A percentile compares a stretch with the other conserved stretches of the same genome.
Evolutionary conservation across 2,888 invertebrate species (phyloP).

Genomic region (Chrysomela aeneicollis): DNA sequence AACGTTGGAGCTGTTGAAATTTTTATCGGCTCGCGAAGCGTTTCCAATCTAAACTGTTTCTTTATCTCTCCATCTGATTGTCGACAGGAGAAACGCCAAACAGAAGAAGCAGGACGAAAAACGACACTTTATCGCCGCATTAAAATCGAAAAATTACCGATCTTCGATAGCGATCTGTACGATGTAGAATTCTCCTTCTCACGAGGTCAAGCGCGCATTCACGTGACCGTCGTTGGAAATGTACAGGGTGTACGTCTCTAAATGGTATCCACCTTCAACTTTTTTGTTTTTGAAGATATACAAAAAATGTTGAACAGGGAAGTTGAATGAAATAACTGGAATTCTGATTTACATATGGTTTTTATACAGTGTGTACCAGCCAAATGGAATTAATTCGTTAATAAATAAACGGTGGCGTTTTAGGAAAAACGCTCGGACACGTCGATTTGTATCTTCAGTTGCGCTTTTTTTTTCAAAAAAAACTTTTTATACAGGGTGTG

Average conservation of each 20-base stretch:
- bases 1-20: neutral
- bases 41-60: neutral
- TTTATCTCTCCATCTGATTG: neutral
- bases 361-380: no score
- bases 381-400: no score
- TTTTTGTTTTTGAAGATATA: no score
- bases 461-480: no score
- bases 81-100: neutral
- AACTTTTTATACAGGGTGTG: no score
- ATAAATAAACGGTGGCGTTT: no score
- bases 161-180: neutral
- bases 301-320: no score
- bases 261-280: no score
- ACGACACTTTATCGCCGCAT: neutral
- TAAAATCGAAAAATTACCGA: conserved; percentile 5
- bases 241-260: neutral
- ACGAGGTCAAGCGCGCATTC: neutral
- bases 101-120: neutral
- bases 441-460: no score
- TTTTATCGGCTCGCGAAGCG: neutral
- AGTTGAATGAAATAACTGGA: no score
- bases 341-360: no score
- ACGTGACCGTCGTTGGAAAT: neutral
- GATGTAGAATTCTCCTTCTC: neutral
- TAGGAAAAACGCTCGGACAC: no score